These are phyloP conservation scores for Phrynocephalus forsythii DNA, from an alignment of 2,797 vertebrate species.

Conservation along the genomic window DNA sequence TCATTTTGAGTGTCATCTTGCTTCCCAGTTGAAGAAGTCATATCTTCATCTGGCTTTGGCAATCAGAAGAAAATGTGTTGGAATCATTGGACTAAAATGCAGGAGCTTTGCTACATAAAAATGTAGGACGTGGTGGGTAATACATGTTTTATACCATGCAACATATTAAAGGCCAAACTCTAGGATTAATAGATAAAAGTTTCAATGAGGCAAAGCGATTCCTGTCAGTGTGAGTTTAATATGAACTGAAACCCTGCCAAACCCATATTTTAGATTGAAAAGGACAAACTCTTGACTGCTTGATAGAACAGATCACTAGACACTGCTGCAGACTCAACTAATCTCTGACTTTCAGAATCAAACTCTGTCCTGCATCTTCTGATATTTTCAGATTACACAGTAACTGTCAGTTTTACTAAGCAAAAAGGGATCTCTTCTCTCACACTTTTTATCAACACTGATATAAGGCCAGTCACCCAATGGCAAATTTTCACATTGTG, in stretches of 20 bases:
- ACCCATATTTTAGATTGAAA: constrained; percentile 58
- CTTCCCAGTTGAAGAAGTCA: neutral
- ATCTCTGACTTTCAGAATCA: constrained; percentile 1
- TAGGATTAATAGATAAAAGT: constrained; percentile 48
- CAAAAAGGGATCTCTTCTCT: constrained; percentile 35
- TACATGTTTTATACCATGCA: constrained; percentile 9
- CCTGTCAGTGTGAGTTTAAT: constrained; percentile 43
- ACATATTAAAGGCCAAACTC: constrained; percentile 28
- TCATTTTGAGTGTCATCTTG: too few species aligned
- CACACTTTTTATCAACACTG: constrained; percentile 39
- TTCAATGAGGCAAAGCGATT: constrained; percentile 55
- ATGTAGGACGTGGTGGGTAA: constrained; percentile 31
- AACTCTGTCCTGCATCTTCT: constrained; percentile 47
- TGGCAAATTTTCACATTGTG: constrained; percentile 39
- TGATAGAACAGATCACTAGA: constrained; percentile 46
- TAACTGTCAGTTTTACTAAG: constrained; percentile 32
- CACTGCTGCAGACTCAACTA: constrained; percentile 52
- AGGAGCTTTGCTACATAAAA: neutral
- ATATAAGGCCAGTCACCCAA: constrained; percentile 26
- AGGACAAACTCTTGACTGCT: constrained; percentile 37
- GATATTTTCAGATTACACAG: constrained; percentile 33
- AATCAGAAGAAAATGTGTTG: neutral
- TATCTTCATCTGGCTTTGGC: neutral
- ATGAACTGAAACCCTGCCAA: constrained; percentile 45
- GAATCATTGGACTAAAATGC: constrained; percentile 20